Conservation (phyloP, 2,797 vertebrate genomes). For the Anguilla anguilla region DNA sequence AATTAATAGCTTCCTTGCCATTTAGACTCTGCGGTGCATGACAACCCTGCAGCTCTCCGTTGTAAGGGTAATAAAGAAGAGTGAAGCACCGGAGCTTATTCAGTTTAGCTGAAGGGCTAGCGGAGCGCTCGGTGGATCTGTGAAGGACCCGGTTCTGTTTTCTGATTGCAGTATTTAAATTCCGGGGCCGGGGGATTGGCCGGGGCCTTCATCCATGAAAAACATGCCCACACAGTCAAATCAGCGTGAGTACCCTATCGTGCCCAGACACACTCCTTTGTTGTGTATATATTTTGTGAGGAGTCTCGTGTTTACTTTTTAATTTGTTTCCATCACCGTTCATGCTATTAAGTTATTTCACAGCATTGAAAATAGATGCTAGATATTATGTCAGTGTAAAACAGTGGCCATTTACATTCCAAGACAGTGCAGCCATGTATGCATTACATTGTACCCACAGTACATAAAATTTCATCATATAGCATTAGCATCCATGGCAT, state of each 20-base stretch:
- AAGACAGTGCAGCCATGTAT: not conserved
- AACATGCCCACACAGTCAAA: slow-evolving; percentile 75
- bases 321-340: not conserved
- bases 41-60: not conserved
- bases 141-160: not conserved
- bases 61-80: not conserved
- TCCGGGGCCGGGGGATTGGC: slow-evolving; percentile 88
- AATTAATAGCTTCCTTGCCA: not conserved
- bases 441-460: not conserved
- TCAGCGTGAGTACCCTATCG: slow-evolving; percentile 78
- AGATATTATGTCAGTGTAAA: not conserved
- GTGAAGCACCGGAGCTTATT: not conserved
- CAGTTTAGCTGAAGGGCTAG: not conserved
- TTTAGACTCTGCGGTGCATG: not conserved
- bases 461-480: not conserved
- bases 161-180: slow-evolving; percentile 85
- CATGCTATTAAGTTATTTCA: not conserved
- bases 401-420: not conserved
- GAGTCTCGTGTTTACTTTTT: not conserved
- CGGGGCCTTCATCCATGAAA: slow-evolving; percentile 87
- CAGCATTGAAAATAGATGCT: not conserved
- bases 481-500: not conserved
- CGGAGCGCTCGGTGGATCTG: not conserved
- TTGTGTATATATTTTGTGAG: not conserved
- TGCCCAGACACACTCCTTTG: not conserved